Evolutionary conservation across 2,113 vertebrate genomes (phyloP).

Genomic region (Forbesichthys papilliferus): DNA sequence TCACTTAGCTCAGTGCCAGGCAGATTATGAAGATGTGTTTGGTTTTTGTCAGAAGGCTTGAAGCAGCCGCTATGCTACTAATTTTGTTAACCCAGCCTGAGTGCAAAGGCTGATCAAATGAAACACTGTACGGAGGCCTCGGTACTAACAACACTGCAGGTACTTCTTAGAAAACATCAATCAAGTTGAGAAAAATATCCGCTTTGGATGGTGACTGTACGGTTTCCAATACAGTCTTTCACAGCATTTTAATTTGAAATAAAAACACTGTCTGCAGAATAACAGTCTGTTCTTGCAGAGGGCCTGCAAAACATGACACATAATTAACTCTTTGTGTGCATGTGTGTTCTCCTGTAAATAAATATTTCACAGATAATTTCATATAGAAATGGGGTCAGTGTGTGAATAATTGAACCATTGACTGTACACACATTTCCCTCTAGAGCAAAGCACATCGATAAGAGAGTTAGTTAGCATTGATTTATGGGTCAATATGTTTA

Average conservation of each 20-base stretch:
- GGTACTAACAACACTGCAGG: constrained; percentile 30
- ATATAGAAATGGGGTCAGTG: neutral
- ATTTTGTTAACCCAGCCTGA: constrained; percentile 47
- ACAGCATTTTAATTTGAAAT: too few species aligned
- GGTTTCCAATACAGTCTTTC: too few species aligned
- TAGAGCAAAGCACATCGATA: constrained; percentile 47
- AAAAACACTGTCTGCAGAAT: too few species aligned
- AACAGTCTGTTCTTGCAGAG: too few species aligned
- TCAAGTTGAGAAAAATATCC: neutral
- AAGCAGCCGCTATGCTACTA: constrained; percentile 64
- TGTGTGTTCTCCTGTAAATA: too few species aligned
- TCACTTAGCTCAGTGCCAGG: constrained; percentile 48
- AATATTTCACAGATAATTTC: too few species aligned
- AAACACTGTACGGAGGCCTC: constrained; percentile 42
- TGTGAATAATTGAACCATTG: constrained; percentile 25
- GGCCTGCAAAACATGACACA: too few species aligned
- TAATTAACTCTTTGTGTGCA: too few species aligned
- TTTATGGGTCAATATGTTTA: constrained; percentile 57
- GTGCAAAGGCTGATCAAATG: constrained; percentile 40
- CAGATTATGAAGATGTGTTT: constrained; percentile 69
- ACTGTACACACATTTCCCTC: constrained; percentile 34
- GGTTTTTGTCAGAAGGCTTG: constrained; percentile 51
- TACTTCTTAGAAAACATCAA: constrained; percentile 13
- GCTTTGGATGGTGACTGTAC: neutral
- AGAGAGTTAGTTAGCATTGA: constrained; percentile 49